Conservation (phyloP, 2,888 invertebrate genomes). For the Trichacis sp. region DNA sequence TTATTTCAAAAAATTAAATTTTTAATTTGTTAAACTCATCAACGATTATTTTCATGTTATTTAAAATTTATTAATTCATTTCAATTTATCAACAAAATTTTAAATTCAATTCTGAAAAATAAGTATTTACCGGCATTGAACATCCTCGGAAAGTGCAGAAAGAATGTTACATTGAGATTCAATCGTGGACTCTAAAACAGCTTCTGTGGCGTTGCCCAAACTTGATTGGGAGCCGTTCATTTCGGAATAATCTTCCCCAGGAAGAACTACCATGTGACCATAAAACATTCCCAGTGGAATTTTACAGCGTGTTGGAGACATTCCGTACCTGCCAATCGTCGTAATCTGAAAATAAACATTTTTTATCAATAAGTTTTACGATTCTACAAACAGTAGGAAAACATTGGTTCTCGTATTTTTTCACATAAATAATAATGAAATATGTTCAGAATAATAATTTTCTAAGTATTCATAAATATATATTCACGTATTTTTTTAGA, state of each 20-base stretch:
- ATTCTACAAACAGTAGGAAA: too few species aligned
- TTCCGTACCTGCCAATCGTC: slow-evolving; percentile 90
- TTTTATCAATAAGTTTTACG: too few species aligned
- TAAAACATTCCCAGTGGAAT: slow-evolving; percentile 95
- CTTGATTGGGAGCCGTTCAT: slow-evolving; percentile 54
- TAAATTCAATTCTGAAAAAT: background rate
- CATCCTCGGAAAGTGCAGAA: slow-evolving; percentile 81
- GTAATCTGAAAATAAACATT: slow-evolving; percentile 76
- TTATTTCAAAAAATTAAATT: too few species aligned
- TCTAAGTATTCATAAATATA: too few species aligned
- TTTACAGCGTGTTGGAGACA: slow-evolving; percentile 89
- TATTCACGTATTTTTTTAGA: too few species aligned
- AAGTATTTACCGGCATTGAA: slow-evolving; percentile 76
- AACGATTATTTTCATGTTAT: too few species aligned
- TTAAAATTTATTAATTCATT: too few species aligned
- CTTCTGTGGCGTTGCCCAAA: slow-evolving; percentile 54
- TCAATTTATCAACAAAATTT: too few species aligned
- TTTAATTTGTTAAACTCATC: too few species aligned
- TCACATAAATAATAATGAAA: too few species aligned
- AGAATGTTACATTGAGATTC: slow-evolving; percentile 76
- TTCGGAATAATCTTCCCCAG: slow-evolving; percentile 70
- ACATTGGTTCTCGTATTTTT: too few species aligned
- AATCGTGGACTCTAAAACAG: slow-evolving; percentile 61
- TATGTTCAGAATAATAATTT: too few species aligned
- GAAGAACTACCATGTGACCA: slow-evolving; percentile 85